Evolutionary conservation across 2,797 vertebrate species (phyloP), one percentile per base, ranked within the genome.

Genomic region (Mus spretus): DNA sequence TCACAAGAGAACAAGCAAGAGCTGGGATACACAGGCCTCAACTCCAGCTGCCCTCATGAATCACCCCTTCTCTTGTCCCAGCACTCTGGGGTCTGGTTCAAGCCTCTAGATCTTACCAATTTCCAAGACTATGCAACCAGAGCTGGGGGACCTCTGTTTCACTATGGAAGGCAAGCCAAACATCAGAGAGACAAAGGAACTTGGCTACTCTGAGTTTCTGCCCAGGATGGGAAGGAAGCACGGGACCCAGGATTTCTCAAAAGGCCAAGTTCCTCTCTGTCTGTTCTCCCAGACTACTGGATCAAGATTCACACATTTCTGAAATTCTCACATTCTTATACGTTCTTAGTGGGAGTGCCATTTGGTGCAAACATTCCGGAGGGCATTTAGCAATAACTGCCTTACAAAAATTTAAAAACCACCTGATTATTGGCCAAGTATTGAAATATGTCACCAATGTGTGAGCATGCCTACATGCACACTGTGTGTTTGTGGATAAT

Each of bases 381-480:
- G 26, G 20, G 8, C 40, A 44, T 50, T 70, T 88, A 79, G 40
- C 47, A 91, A 17, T 91, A 88, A 82, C 7, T 79, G 6, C 78
- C 70, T 67, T 53, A n/a, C 10, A 19, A 61, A 77, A 91, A 47
- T 74, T 83, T 67, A 17, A 84, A 72, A 89, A 70, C 89, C 34
- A 47, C 47, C 19, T n/a, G 26, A 17, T 93, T 44, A 74, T 50
- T 13, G 3, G 14, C 53, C 47, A 50, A n/a, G 50, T 5, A 20
- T 44, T 20, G 50, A 50, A 50, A 50, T 12, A 12, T 50, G 50
- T 50, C 50, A 89, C n/a, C 70, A 53, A 4, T 19, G n/a, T n/a
- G 8, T 65, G 26, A 47, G 4, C 40, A 65, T 47, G 26, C 82
- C 8, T 22, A 9, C 17, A 3, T 40, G 24, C 34, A 15, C 57